Conservation (phyloP, 2,888 invertebrate species). For the Agrenia bidenticulata region DNA sequence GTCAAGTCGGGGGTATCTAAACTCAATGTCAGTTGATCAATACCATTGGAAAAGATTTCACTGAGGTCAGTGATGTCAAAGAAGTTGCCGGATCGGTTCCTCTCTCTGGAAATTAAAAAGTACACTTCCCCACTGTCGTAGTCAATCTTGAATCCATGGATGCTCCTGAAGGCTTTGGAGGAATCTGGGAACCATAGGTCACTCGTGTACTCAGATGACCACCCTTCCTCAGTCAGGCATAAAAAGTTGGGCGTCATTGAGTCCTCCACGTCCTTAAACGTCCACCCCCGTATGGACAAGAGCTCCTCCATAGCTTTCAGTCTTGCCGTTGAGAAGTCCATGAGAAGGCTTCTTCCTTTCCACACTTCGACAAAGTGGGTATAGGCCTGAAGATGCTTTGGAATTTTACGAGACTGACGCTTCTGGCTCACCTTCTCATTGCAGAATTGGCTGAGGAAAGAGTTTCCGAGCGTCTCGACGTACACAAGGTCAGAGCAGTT, state of each 20-base stretch:
- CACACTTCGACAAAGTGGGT: slow-evolving; percentile 47
- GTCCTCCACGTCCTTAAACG: slow-evolving; percentile 27
- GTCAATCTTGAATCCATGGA: slow-evolving; percentile 44
- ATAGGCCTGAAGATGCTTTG: slow-evolving; percentile 43
- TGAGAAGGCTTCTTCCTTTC: slow-evolving; percentile 40
- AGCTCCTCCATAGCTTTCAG: slow-evolving; percentile 39
- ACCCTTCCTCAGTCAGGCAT: slow-evolving; percentile 31
- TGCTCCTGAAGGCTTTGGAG: slow-evolving; percentile 26
- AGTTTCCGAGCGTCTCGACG: slow-evolving; percentile 43
- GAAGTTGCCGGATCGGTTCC: slow-evolving; percentile 22
- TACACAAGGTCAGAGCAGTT: slow-evolving; percentile 45
- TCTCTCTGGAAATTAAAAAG: slow-evolving; percentile 33
- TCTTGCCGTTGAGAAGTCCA: slow-evolving; percentile 34
- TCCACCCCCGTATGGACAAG: slow-evolving; percentile 33
- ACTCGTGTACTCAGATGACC: slow-evolving; percentile 22
- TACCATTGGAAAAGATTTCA: slow-evolving; percentile 37
- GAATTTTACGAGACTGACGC: slow-evolving; percentile 33
- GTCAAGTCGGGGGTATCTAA: slow-evolving; percentile 31
- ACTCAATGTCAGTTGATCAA: slow-evolving; percentile 27
- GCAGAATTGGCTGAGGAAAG: slow-evolving; percentile 44
- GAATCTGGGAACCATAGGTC: slow-evolving; percentile 32
- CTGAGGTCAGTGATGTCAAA: slow-evolving; percentile 37
- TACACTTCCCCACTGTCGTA: slow-evolving; percentile 30
- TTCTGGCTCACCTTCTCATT: slow-evolving; percentile 37
- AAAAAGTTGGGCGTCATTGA: slow-evolving; percentile 29